Evolutionary conservation across 2,888 invertebrate species (phyloP), one percentile per base, ranked within the genome.

Genomic region (Polyommatus iphigenia): DNA sequence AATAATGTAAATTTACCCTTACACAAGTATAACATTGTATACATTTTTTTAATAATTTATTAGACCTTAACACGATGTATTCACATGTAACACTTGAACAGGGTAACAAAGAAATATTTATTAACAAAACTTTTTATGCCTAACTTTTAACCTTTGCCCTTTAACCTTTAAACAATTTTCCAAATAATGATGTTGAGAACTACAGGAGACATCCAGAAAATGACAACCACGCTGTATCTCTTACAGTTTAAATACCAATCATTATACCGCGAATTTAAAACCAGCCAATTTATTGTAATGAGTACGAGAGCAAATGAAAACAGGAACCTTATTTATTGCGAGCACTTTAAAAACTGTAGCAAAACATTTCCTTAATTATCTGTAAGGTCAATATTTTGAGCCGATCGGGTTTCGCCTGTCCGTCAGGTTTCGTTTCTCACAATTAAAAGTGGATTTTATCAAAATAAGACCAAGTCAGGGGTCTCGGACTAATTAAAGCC

Each of bases 321-420:
- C 75, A 54, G 75, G 75, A 54, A 54, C 20, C 6, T 73, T 73
- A 50, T 72, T 72, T 75, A 75, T 50, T 75, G 15, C 29, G 29
- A 41, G 73, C 73, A 46, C 46, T 73, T 73, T 73, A 24, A 73
- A 46, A 75, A 50, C 75, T 75, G 75, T 75, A 75, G 75, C 75
- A 75, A 75, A 75, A 50, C 75, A 29, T 75, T 24, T 29, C 50
- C 73, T 75, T 75, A 75, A 75, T 75, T 75, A 75, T 50, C 54
- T 5, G 75, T 75, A 54, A 75, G 75, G 75, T 75, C 75, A 75
- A 75, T 75, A 75, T 75, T 75, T 75, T 46, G 75, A 54, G 24
- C 50, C 18, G 75, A 73, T 73, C 41, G 73, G 73, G 73, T 75
- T 75, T 75, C 75, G 13, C 75, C 24, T 29, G 50, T 50, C 75